Percentiles rank a stretch among this genome's conserved stretches.
These are phyloP conservation scores for Euphydryas editha DNA, from an alignment of 2,888 invertebrate genomes.

Conservation along the genomic window DNA sequence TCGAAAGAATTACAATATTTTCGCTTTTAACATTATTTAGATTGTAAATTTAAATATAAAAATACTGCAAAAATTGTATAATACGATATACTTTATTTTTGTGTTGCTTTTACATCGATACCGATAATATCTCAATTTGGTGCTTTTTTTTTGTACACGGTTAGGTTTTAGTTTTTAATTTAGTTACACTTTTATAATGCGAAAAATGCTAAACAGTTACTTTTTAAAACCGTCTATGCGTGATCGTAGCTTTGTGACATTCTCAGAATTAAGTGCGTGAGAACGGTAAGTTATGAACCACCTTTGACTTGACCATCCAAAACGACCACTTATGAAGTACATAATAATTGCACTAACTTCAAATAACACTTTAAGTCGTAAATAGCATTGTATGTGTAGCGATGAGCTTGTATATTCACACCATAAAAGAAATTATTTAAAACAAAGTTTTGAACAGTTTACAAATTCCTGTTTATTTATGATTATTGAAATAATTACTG, in stretches of 20 bases:
- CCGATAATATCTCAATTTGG: background rate
- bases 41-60: slow-evolving; percentile 9
- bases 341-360: slow-evolving; percentile 16
- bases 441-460: background rate
- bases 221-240: slow-evolving; percentile 35
- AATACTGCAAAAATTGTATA: slow-evolving; percentile 29
- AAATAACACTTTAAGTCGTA: slow-evolving; percentile 15
- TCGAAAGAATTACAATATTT: slow-evolving; percentile 57
- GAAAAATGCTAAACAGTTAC: slow-evolving; percentile 47
- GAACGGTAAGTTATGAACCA: slow-evolving; percentile 55
- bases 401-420: background rate
- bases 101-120: slow-evolving; percentile 1
- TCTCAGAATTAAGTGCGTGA: slow-evolving; percentile 53
- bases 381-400: slow-evolving; percentile 1
- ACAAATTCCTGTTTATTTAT: too few species aligned
- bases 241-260: slow-evolving; percentile 32
- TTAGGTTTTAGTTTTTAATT: slow-evolving; percentile 45
- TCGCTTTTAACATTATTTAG: slow-evolving; percentile 47
- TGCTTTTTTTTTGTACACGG: slow-evolving; percentile 22
- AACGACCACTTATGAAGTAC: slow-evolving; percentile 51
- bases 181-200: slow-evolving; percentile 55
- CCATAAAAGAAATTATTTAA: slow-evolving; percentile 5
- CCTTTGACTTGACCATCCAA: slow-evolving; percentile 65
- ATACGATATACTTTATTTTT: slow-evolving; percentile 21
- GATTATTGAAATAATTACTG: too few species aligned